phyloP scores from a whole-genome alignment of 2,113 vertebrate genomes.

The Callocephalon fimbriatum region DNA sequence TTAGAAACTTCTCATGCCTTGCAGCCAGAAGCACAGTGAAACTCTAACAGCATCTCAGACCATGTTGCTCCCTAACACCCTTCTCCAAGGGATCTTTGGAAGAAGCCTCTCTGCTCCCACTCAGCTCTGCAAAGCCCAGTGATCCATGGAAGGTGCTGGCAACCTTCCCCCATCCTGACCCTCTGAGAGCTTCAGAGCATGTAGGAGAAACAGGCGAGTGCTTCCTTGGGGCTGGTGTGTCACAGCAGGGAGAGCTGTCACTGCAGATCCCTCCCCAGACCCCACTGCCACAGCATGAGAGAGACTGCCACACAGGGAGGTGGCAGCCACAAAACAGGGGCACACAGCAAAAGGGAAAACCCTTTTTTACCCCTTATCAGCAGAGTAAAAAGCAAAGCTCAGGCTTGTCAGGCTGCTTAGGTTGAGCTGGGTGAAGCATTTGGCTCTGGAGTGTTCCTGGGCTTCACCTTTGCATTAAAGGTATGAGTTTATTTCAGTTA shows the following conservation, averaged over 20 bases:
- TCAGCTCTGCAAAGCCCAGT: neutral
- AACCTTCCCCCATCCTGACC: neutral
- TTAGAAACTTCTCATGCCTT: neutral
- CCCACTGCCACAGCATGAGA: neutral
- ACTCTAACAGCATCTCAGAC: neutral
- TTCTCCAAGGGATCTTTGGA: neutral
- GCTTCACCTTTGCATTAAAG: neutral
- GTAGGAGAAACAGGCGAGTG: neutral
- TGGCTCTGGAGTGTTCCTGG: neutral
- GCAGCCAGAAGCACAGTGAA: neutral
- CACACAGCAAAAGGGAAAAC: neutral
- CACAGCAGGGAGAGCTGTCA: neutral
- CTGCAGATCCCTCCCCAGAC: neutral
- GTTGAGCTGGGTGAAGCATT: neutral
- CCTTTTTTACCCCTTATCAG: neutral
- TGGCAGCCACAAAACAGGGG: neutral
- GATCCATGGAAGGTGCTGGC: neutral
- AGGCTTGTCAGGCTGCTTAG: neutral
- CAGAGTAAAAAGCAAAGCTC: neutral
- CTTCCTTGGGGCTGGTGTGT: neutral
- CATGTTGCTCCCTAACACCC: neutral
- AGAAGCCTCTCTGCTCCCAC: neutral
- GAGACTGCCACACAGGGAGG: neutral
- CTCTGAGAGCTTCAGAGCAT: neutral
- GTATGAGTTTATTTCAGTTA: neutral